Percentiles rank a stretch among this genome's conserved stretches.
These are phyloP conservation scores for Araneus ventricosus DNA, from an alignment of 1,140 invertebrate genomes.

Conservation along the genomic window DNA sequence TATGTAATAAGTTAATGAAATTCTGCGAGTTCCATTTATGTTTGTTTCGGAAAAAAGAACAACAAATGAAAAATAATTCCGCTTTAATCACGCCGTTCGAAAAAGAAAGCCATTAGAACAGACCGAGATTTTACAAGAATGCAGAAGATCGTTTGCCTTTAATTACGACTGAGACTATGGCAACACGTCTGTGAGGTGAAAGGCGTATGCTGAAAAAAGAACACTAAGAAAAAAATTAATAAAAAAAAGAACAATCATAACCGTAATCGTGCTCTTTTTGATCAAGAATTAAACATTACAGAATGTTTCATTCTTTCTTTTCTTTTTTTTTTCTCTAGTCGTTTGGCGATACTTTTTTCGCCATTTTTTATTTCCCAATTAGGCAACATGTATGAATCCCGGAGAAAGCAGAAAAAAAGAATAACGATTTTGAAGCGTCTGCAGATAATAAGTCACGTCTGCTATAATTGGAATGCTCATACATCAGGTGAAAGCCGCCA, in stretches of 20 bases:
- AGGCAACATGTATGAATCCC: constrained; percentile 29
- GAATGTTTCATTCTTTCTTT: constrained; percentile 44
- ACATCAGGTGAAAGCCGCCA: constrained; percentile 48
- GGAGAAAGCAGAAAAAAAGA: neutral
- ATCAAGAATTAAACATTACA: constrained; percentile 57
- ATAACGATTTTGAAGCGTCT: constrained; percentile 50
- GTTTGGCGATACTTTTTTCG: constrained; percentile 53
- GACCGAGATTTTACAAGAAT: constrained; percentile 35
- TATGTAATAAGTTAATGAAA: constrained; percentile 71
- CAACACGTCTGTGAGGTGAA: constrained; percentile 2
- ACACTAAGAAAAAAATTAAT: neutral
- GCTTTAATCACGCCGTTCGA: constrained; percentile 58
- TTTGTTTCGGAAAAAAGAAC: neutral
- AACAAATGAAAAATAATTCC: constrained; percentile 41
- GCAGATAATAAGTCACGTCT: constrained; percentile 70
- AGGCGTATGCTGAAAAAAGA: neutral
- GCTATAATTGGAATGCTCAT: constrained; percentile 68
- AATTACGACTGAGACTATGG: constrained; percentile 3
- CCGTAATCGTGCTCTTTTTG: constrained; percentile 46
- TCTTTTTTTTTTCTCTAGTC: constrained; percentile 10
- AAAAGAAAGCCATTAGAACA: constrained; percentile 47
- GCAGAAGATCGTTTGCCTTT: constrained; percentile 51
- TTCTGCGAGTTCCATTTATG: constrained; percentile 59
- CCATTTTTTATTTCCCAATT: constrained; percentile 57
- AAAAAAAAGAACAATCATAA: constrained; percentile 1